Percentiles rank a stretch among this genome's conserved stretches.
Evolutionary conservation across 1,140 invertebrate genomes (phyloP).

Genomic region (Bilobella aurantiaca): DNA sequence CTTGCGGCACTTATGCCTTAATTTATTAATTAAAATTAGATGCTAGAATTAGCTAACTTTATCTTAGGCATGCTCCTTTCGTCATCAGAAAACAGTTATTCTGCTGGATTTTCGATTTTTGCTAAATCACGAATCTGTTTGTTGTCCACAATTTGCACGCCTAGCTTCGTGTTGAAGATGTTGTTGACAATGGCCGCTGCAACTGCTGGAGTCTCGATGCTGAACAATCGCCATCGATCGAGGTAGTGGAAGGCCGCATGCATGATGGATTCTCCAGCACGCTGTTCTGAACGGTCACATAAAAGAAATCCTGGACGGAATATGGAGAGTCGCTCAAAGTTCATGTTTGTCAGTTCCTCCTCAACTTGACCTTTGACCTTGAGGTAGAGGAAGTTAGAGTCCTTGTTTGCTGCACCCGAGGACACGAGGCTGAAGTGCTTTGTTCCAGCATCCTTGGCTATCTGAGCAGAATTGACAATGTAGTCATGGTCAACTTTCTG

Average conservation of each 20-base stretch:
- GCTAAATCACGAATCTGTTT: conserved; percentile 35
- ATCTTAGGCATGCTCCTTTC: too few relatives aligned
- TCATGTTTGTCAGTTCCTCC: conserved; percentile 35
- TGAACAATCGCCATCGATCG: conserved; percentile 26
- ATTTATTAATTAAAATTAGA: background rate
- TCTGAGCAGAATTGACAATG: conserved; percentile 43
- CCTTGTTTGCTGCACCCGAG: conserved; percentile 39
- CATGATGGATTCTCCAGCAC: conserved; percentile 29
- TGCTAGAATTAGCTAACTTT: background rate
- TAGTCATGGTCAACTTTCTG: conserved; percentile 49
- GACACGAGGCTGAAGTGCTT: conserved; percentile 46
- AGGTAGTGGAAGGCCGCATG: conserved; percentile 19
- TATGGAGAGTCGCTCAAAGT: conserved; percentile 38
- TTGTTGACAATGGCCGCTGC: conserved; percentile 34
- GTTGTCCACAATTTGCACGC: conserved; percentile 25
- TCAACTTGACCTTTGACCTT: conserved; percentile 40
- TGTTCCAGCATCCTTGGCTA: conserved; percentile 44
- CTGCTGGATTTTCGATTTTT: background rate
- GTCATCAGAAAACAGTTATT: too few relatives aligned
- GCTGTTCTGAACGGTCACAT: conserved; percentile 35
- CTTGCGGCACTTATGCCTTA: background rate
- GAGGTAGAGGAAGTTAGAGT: conserved; percentile 37
- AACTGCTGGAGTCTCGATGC: conserved; percentile 28
- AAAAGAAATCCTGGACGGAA: conserved; percentile 38
- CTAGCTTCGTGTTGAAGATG: conserved; percentile 11